phyloP scores from a whole-genome alignment of 2,888 invertebrate genomes.

The Meandrusa payeni region DNA sequence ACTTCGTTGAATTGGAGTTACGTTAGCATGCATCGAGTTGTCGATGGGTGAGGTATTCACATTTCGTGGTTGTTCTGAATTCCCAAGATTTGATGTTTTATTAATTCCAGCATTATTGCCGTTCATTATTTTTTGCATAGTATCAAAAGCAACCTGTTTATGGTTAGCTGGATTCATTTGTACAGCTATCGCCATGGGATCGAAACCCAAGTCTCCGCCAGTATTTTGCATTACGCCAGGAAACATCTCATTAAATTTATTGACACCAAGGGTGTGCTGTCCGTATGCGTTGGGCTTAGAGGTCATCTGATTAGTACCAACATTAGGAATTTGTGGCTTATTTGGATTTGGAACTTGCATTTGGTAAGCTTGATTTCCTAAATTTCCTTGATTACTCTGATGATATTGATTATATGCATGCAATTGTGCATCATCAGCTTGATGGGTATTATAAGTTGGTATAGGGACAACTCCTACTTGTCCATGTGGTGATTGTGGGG shows the following conservation, averaged over 20 bases:
- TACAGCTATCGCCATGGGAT: slow-evolving; percentile 71
- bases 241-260: slow-evolving; percentile 68
- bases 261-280: slow-evolving; percentile 51
- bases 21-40: slow-evolving; percentile 9
- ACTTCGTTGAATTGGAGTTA: slow-evolving; percentile 13
- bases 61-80: slow-evolving; percentile 19
- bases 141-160: slow-evolving; percentile 50
- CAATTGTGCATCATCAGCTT: slow-evolving; percentile 20
- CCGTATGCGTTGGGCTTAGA: slow-evolving; percentile 27
- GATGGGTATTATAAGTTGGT: slow-evolving; percentile 13
- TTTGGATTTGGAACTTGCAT: slow-evolving; percentile 6
- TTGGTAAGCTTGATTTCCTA: slow-evolving; percentile 10
- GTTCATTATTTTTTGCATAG: slow-evolving; percentile 55
- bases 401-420: slow-evolving; percentile 2
- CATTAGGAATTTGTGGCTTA: not conserved
- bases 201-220: slow-evolving; percentile 58
- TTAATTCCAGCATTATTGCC: slow-evolving; percentile 31
- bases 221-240: slow-evolving; percentile 57
- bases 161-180: slow-evolving; percentile 74
- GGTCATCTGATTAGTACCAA: slow-evolving; percentile 1
- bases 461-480: slow-evolving; percentile 35
- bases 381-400: slow-evolving; percentile 13
- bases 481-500: slow-evolving; percentile 42
- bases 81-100: slow-evolving; percentile 23
- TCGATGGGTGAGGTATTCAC: slow-evolving; percentile 21